These are phyloP conservation scores for Cygnus olor DNA, from an alignment of 2,797 vertebrate genomes.

Conservation along the genomic window DNA sequence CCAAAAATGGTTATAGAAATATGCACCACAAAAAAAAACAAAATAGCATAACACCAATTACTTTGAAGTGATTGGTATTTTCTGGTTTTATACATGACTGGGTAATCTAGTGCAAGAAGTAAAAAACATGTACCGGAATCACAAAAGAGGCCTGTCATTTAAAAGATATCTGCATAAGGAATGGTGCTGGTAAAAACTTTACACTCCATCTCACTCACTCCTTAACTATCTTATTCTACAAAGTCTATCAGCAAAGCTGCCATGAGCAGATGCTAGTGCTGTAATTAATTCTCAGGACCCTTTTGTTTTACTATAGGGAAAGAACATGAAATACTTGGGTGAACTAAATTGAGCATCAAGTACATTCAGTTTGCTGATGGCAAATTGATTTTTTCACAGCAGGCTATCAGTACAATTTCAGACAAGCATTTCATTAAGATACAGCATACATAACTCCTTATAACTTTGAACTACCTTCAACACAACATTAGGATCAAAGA, in stretches of 20 bases:
- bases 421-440: conserved; percentile 60
- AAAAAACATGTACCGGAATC: background rate
- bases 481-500: conserved; percentile 34
- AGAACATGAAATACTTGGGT: conserved; percentile 55
- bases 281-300: conserved; percentile 70
- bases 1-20: background rate
- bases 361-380: conserved; percentile 52
- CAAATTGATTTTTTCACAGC: conserved; percentile 69
- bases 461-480: conserved; percentile 66
- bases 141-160: background rate
- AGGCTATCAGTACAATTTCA: conserved; percentile 59
- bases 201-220: background rate
- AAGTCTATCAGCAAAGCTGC: conserved; percentile 42
- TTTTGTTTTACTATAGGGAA: conserved; percentile 60
- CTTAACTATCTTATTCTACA: background rate
- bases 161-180: conserved; percentile 15
- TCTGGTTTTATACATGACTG: background rate
- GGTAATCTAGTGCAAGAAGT: background rate
- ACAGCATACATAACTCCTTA: conserved; percentile 45
- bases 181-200: background rate
- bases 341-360: conserved; percentile 62
- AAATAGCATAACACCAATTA: background rate
- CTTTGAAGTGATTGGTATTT: background rate
- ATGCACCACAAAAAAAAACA: background rate
- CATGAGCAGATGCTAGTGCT: conserved; percentile 52